Conservation (phyloP, 1,140 invertebrate genomes). For the Drosophila erecta region DNA sequence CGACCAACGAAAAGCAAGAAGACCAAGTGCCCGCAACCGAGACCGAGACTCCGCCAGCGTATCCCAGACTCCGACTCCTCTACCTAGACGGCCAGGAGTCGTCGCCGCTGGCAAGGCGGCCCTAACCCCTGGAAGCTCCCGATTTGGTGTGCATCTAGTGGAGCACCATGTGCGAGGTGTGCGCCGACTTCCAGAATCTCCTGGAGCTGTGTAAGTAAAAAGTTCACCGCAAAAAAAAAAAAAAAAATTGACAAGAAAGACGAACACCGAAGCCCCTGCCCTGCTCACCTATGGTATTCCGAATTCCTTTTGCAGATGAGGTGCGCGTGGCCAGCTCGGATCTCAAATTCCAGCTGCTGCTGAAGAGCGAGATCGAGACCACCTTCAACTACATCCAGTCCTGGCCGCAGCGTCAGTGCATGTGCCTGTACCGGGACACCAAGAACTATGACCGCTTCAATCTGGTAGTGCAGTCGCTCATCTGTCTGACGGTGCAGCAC, state of each 20-base stretch:
- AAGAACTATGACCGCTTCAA: slow-evolving; percentile 96
- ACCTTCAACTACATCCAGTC: slow-evolving; percentile 89
- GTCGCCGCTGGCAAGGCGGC: slow-evolving; percentile 4
- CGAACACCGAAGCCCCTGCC: background rate
- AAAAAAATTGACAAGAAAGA: background rate
- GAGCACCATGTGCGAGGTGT: slow-evolving; percentile 69
- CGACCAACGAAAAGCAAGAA: slow-evolving; percentile 51
- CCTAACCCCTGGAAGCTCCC: slow-evolving; percentile 15
- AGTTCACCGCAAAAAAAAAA: slow-evolving; percentile 13
- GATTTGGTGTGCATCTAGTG: background rate
- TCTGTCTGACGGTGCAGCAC: slow-evolving; percentile 90
- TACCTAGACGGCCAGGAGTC: slow-evolving; percentile 26
- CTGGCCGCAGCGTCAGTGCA: slow-evolving; percentile 93
- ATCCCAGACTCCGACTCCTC: slow-evolving; percentile 19
- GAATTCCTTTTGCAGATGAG: slow-evolving; percentile 85
- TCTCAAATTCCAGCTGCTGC: slow-evolving; percentile 87
- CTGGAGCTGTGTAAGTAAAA: slow-evolving; percentile 73
- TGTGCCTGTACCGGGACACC: slow-evolving; percentile 95
- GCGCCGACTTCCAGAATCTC: slow-evolving; percentile 75
- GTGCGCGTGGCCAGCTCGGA: slow-evolving; percentile 87
- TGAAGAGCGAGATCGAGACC: slow-evolving; percentile 88
- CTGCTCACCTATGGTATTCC: slow-evolving; percentile 10
- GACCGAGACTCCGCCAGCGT: slow-evolving; percentile 30
- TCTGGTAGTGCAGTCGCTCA: slow-evolving; percentile 92
- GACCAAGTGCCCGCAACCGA: slow-evolving; percentile 35